Conservation (phyloP, 2,797 vertebrate genomes). For the Hipposideros larvatus region DNA sequence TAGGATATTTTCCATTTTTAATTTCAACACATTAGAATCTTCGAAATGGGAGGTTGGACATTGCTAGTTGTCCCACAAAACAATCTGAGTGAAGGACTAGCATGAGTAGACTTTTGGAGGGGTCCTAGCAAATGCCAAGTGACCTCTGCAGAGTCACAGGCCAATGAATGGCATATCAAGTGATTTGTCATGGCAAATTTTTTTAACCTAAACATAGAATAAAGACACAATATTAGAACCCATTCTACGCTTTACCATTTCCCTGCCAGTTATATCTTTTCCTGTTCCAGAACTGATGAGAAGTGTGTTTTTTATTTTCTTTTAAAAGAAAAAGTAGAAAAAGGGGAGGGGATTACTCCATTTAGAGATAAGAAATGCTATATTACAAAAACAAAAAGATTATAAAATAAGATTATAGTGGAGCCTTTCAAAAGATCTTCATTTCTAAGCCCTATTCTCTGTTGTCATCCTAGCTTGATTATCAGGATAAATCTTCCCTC, state of each 20-base stretch:
- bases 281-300: slow-evolving; percentile 26
- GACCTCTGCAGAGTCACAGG: slow-evolving; percentile 26
- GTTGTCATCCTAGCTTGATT: slow-evolving; percentile 63
- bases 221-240: slow-evolving; percentile 35
- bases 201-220: slow-evolving; percentile 56
- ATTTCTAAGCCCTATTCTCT: slow-evolving; percentile 9
- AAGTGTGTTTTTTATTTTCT: background rate
- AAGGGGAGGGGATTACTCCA: background rate
- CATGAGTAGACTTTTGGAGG: background rate
- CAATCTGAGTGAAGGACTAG: background rate
- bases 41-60: background rate
- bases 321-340: slow-evolving; percentile 51
- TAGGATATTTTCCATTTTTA: slow-evolving; percentile 20
- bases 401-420: slow-evolving; percentile 56
- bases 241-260: slow-evolving; percentile 49
- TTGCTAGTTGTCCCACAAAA: background rate
- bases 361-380: slow-evolving; percentile 69
- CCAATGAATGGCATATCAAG: slow-evolving; percentile 39
- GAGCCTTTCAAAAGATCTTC: slow-evolving; percentile 59
- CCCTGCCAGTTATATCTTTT: slow-evolving; percentile 68
- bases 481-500: slow-evolving; percentile 68
- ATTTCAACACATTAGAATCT: slow-evolving; percentile 11
- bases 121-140: slow-evolving; percentile 20
- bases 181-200: slow-evolving; percentile 13
- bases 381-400: slow-evolving; percentile 52